A percentile compares a stretch with the other conserved stretches of the same genome.
phyloP scores from a whole-genome alignment of 2,797 vertebrate genomes.

The Calcarius lapponicus region DNA sequence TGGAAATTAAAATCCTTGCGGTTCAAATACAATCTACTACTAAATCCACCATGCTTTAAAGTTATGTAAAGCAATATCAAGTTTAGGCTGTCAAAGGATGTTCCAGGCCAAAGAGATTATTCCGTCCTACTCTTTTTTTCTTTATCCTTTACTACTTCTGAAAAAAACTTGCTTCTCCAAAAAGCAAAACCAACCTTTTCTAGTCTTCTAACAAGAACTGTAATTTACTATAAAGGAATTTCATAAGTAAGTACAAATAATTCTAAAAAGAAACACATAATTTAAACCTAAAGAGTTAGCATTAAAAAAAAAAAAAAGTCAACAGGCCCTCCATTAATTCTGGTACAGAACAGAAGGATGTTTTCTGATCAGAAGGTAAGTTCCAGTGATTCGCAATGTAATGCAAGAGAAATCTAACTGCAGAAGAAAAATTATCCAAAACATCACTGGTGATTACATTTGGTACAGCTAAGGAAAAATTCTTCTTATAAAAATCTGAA shows the following conservation, averaged over 20 bases:
- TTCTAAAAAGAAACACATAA: background rate
- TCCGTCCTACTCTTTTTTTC: too few relatives aligned
- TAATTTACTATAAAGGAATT: background rate
- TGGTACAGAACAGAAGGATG: background rate
- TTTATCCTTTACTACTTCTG: background rate
- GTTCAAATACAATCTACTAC: background rate
- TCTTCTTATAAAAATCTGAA: background rate
- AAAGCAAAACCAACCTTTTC: background rate
- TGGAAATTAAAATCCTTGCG: background rate
- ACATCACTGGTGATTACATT: background rate
- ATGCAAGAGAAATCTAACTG: background rate
- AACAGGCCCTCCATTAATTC: background rate
- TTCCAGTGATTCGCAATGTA: background rate
- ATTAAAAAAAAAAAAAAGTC: background rate
- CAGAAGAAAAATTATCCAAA: background rate
- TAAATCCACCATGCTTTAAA: background rate
- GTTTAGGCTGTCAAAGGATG: background rate
- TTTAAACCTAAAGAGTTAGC: background rate
- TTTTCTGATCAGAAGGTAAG: background rate
- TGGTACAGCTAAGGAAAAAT: background rate
- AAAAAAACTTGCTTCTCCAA: background rate
- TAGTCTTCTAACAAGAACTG: background rate
- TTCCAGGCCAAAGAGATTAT: background rate
- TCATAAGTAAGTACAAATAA: background rate
- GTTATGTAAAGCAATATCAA: background rate